phyloP scores from a whole-genome alignment of 1,140 invertebrate genomes.

The Centruroides vittatus region DNA sequence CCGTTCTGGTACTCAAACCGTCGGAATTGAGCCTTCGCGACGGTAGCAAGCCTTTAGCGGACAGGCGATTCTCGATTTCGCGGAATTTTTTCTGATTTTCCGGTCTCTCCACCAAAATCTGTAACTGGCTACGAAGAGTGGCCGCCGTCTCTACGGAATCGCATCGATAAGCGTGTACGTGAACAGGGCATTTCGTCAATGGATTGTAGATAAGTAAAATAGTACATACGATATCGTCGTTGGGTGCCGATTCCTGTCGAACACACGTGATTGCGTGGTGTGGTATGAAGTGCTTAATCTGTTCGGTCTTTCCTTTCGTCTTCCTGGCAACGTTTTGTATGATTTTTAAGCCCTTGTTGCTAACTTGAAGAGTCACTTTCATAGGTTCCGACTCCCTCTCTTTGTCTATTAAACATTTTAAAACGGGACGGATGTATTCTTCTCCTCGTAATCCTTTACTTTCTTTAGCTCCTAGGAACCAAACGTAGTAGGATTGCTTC shows the following conservation, averaged over 20 bases:
- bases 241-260: constrained; percentile 42
- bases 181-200: constrained; percentile 68
- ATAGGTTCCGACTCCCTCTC: constrained; percentile 75
- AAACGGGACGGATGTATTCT: constrained; percentile 63
- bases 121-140: constrained; percentile 63
- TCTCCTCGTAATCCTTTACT: constrained; percentile 68
- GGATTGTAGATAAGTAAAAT: constrained; percentile 82
- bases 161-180: constrained; percentile 88
- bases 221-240: constrained; percentile 80
- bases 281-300: constrained; percentile 89
- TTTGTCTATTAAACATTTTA: constrained; percentile 64
- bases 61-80: constrained; percentile 51
- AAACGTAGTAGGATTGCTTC: constrained; percentile 94
- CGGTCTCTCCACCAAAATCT: constrained; percentile 61
- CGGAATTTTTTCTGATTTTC: constrained; percentile 74
- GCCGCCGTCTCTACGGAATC: constrained; percentile 84
- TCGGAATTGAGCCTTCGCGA: constrained; percentile 17
- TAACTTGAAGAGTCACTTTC: constrained; percentile 70
- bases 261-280: constrained; percentile 79
- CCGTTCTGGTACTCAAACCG: constrained; percentile 21
- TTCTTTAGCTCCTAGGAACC: constrained; percentile 93
- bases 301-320: constrained; percentile 27
- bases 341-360: constrained; percentile 84
- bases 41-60: constrained; percentile 30
- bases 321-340: constrained; percentile 48